These are phyloP conservation scores for Nysson spinosus DNA, from an alignment of 2,888 invertebrate genomes.

Conservation along the genomic window DNA sequence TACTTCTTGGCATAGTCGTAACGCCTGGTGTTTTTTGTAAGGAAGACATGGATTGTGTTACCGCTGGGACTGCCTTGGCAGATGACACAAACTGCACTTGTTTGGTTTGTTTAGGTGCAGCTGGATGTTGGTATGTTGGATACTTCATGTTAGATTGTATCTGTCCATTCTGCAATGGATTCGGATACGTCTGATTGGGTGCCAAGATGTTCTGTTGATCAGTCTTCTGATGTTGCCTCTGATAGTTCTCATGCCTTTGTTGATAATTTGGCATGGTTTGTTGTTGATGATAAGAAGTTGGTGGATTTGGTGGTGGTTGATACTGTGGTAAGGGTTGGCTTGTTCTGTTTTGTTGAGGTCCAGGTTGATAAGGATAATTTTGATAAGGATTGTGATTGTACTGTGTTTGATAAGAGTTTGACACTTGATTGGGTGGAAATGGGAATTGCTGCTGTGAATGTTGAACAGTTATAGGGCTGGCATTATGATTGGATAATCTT, in stretches of 20 bases:
- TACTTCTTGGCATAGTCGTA: conserved; percentile 77
- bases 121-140: conserved; percentile 83
- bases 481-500: conserved; percentile 67
- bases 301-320: conserved; percentile 75
- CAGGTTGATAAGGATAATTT: conserved; percentile 66
- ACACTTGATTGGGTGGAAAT: conserved; percentile 66
- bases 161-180: conserved; percentile 70
- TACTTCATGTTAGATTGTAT: conserved; percentile 75
- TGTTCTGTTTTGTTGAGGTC: conserved; percentile 62
- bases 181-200: conserved; percentile 72
- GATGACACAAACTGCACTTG: conserved; percentile 86
- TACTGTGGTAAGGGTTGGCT: conserved; percentile 75
- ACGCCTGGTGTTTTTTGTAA: conserved; percentile 41
- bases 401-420: conserved; percentile 69
- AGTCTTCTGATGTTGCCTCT: conserved; percentile 76
- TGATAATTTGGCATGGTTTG: conserved; percentile 58
- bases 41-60: conserved; percentile 81
- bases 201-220: conserved; percentile 71
- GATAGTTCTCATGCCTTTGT: conserved; percentile 57
- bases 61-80: conserved; percentile 82
- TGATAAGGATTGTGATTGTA: conserved; percentile 65
- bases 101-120: conserved; percentile 79
- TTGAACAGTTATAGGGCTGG: conserved; percentile 73
- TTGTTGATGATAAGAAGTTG: conserved; percentile 68
- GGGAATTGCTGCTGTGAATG: conserved; percentile 66